Base-by-base conservation (phyloP, 92 coral and sea anemone genomes). In the Epizoanthus illoricatus region DNA sequence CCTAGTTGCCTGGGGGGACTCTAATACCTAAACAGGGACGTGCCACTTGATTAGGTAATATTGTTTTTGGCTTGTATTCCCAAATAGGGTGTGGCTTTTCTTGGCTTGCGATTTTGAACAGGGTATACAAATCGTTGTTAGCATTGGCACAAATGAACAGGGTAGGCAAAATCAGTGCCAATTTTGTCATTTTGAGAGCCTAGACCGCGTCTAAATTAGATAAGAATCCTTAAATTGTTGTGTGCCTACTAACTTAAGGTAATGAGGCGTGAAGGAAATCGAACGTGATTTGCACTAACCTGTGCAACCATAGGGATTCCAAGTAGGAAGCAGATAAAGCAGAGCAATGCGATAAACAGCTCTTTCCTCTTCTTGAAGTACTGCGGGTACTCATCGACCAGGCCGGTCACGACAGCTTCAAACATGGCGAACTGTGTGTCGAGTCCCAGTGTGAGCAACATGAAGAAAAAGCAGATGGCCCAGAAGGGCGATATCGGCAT, bases 381-480 rank as follows among this genome's bases (percentile, higher is more conserved):
- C 75, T 78, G 82, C 42, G 92, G 90, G 52, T 97, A 97, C 86
- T 97, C 99, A 84, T 97, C 99, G 11, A 96, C 99, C 36, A 97
- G 87, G 1, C 99, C 99, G 3, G 99, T 97, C n/a, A 95, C 97
- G 9, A 97, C 99, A 3, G 99, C 99, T 78, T 97, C 99, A 82
- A 97, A 90, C 99, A 97, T 97, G 85, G 99, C 99, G 84, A 97
- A 97, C 94, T 97, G 99, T 7, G 99, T 97, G 79, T 97, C 99
- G n/a, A 97, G 89, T 10, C 99, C 99, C 74, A 97, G 80, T 5
- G 99, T 97, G 15, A 97, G 74, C 90, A 97, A 59, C 99, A 97
- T 97, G 92, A 97, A 95, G 86, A 95, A 95, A 86, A 97, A 97
- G 76, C 91, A 76, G 82, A 97, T 85, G 24, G 99, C 86, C 99